Evolutionary conservation across 2,113 vertebrate genomes (phyloP), one percentile per base, ranked within the genome.

Genomic region (Sapajus apella): DNA sequence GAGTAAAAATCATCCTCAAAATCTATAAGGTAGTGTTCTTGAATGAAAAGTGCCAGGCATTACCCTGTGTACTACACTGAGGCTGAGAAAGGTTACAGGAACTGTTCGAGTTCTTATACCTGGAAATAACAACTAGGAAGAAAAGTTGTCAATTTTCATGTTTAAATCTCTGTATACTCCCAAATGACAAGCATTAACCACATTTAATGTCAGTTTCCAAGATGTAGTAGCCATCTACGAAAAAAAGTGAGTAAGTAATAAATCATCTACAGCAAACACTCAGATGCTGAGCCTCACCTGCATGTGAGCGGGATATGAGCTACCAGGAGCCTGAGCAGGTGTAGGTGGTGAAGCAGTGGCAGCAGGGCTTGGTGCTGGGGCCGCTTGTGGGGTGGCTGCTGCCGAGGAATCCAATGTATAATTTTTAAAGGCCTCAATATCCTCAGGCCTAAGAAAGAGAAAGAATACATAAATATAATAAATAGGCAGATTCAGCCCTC

Each of bases 231-330:
- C 30, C 58, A 83, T n/a, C 13, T 30, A 72, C 21, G 12, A 75
- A 91, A 94, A 76, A 40, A 58, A 73, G 70, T 16, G 18, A 68
- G 40, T 82, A 76, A 87, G 23, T 90, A 87, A 79, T 13, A 66
- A 47, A 85, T 43, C 66, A 68, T 55, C 73, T 45, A 68, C 45
- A 52, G 80, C 76, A 50, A 40, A 85, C 30, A 68, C 64, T 50
- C 35, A 58, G 70, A 64, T 43, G 79, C 72, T 89, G 40, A 43
- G 40, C 23, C 96, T 97, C 98, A 99, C 99, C 99, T 99, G 99
- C 99, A 99, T 98, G 96, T 99, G 99, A 75, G 99, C 58, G 47
- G 99, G 99, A 43, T 99, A 99, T 12, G 99, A 99, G 98, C 99
- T 99, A 92, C 99, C 99, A 7, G 99, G 99, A 70, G 99, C 98